Evolutionary conservation across 2,888 invertebrate genomes (phyloP).

Genomic region (Cosmopolites sordidus): DNA sequence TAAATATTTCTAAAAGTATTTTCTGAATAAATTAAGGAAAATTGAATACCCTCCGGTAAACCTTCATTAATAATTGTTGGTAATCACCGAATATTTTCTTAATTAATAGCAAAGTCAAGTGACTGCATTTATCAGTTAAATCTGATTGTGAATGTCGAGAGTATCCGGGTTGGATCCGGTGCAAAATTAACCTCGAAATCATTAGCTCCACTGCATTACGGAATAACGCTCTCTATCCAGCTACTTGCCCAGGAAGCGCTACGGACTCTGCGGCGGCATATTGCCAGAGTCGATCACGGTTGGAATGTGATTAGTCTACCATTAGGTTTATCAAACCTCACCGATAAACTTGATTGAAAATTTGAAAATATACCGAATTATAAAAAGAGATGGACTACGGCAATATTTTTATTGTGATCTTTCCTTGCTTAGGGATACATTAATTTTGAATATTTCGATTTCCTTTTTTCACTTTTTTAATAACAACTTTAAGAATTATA

Average conservation of each 20-base stretch:
- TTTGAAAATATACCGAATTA: too few species aligned
- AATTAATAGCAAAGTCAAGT: neutral
- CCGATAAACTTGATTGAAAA: too few species aligned
- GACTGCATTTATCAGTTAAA: constrained; percentile 1
- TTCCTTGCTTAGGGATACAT: too few species aligned
- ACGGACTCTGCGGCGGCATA: neutral
- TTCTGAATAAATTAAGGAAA: too few species aligned
- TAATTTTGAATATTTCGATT: too few species aligned
- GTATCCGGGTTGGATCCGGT: neutral
- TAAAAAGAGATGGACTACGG: too few species aligned
- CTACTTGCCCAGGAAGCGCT: neutral
- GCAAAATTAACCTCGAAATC: neutral
- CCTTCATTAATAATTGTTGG: neutral
- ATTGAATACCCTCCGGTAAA: too few species aligned
- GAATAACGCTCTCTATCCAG: neutral
- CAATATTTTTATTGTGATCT: too few species aligned
- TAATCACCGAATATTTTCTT: neutral
- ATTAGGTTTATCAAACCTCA: too few species aligned
- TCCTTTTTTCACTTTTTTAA: too few species aligned
- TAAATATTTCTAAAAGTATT: too few species aligned
- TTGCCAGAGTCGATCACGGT: neutral
- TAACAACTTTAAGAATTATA: too few species aligned
- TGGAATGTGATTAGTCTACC: neutral
- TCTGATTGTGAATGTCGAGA: neutral
- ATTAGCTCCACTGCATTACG: neutral